Conservation (phyloP, 2,113 vertebrate species). For the Sylvia atricapilla region DNA sequence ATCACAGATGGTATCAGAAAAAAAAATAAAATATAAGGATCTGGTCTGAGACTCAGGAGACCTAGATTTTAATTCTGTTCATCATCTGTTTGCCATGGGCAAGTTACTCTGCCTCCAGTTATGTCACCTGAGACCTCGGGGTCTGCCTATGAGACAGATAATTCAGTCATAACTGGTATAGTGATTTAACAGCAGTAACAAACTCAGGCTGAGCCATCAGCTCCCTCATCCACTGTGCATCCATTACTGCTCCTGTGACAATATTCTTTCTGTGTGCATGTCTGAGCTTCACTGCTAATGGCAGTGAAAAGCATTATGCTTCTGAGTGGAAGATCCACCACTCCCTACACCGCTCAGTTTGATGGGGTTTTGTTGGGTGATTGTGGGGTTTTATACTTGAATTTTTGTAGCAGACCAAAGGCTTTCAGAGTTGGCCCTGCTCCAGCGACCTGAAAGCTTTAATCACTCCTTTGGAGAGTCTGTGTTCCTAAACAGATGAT, state of each 20-base stretch:
- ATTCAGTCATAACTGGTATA: background rate
- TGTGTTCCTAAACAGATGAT: background rate
- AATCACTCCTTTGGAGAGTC: background rate
- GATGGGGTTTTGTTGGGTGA: background rate
- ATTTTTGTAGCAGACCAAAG: background rate
- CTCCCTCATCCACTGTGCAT: background rate
- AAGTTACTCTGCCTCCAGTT: background rate
- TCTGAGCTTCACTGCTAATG: background rate
- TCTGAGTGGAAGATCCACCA: background rate
- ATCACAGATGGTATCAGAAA: background rate
- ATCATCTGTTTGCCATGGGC: slow-evolving; percentile 8
- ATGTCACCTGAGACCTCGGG: background rate
- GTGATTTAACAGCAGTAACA: background rate
- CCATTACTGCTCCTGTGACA: background rate
- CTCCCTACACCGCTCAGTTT: background rate
- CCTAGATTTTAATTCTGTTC: background rate
- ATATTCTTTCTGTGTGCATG: background rate
- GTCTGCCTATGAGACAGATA: background rate
- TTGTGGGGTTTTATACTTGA: background rate
- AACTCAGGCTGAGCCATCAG: background rate
- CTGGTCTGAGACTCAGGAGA: background rate
- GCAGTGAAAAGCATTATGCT: background rate
- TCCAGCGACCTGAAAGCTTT: background rate
- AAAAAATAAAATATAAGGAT: background rate
- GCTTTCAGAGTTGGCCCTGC: background rate